These are phyloP conservation scores for Eupleurogrammus muticus DNA, from an alignment of 2,797 vertebrate species.

Conservation along the genomic window DNA sequence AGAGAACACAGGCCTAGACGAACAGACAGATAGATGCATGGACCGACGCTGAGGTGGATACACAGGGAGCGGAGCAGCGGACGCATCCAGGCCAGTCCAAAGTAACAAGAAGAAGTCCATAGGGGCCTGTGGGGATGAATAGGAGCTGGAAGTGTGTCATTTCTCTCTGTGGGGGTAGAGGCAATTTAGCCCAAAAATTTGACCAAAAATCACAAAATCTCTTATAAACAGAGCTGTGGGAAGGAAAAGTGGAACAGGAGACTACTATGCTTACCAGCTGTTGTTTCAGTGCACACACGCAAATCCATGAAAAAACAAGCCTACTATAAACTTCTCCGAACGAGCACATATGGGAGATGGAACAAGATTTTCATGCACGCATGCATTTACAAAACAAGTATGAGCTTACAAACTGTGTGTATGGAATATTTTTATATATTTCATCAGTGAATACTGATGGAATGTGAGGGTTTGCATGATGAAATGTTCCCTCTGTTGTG, in stretches of 20 bases:
- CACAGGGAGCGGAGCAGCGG: slow-evolving; percentile 46
- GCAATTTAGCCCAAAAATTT: slow-evolving; percentile 40
- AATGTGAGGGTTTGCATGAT: too few species aligned
- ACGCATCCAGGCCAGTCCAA: slow-evolving; percentile 55
- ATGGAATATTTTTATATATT: background rate
- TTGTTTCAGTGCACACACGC: slow-evolving; percentile 49
- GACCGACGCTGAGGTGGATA: slow-evolving; percentile 40
- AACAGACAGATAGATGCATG: slow-evolving; percentile 64
- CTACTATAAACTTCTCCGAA: slow-evolving; percentile 36
- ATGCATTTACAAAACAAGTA: background rate
- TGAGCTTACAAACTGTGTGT: background rate
- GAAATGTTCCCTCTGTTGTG: background rate
- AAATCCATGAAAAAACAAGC: slow-evolving; percentile 45
- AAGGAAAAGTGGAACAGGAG: slow-evolving; percentile 53
- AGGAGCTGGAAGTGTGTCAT: slow-evolving; percentile 64
- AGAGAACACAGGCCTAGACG: slow-evolving; percentile 72
- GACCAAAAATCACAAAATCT: slow-evolving; percentile 58
- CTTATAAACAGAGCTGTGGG: slow-evolving; percentile 45
- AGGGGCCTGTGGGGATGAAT: slow-evolving; percentile 57
- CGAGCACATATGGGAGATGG: slow-evolving; percentile 65
- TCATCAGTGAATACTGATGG: background rate
- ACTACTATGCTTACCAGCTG: slow-evolving; percentile 76
- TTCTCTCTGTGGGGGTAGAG: slow-evolving; percentile 46
- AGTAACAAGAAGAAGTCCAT: slow-evolving; percentile 59
- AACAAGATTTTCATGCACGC: background rate